These are phyloP conservation scores for Phalanger gymnotis DNA, from an alignment of 2,797 vertebrate genomes.

Conservation along the genomic window DNA sequence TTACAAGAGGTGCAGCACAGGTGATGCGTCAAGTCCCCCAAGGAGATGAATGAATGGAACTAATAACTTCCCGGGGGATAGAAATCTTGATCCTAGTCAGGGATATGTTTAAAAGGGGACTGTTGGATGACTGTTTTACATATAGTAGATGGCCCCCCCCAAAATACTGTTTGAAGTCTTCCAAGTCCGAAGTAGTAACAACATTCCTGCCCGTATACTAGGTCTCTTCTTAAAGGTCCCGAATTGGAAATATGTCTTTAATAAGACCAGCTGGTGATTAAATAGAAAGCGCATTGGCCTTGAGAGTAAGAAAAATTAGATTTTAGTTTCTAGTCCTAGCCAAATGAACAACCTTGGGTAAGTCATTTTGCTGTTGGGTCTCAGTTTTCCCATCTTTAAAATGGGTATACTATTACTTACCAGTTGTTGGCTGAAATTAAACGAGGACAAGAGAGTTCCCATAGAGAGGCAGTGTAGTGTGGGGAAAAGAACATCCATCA, in stretches of 20 bases:
- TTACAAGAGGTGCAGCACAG: background rate
- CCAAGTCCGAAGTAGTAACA: background rate
- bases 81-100: background rate
- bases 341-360: background rate
- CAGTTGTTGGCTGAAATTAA: background rate
- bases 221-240: background rate
- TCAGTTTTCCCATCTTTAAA: background rate
- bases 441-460: background rate
- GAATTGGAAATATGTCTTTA: background rate
- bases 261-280: conserved; percentile 1
- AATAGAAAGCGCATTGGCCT: background rate
- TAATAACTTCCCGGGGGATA: background rate
- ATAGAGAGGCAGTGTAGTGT: background rate
- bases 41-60: background rate
- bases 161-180: background rate
- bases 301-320: background rate
- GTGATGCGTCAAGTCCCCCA: background rate
- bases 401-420: background rate
- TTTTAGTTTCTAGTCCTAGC: background rate
- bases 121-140: background rate
- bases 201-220: background rate
- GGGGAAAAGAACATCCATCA: background rate
- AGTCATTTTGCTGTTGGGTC: background rate
- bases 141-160: background rate
- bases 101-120: background rate